These are phyloP conservation scores for Conopomorpha cramerella DNA, from an alignment of 1,140 invertebrate species.

Conservation along the genomic window DNA sequence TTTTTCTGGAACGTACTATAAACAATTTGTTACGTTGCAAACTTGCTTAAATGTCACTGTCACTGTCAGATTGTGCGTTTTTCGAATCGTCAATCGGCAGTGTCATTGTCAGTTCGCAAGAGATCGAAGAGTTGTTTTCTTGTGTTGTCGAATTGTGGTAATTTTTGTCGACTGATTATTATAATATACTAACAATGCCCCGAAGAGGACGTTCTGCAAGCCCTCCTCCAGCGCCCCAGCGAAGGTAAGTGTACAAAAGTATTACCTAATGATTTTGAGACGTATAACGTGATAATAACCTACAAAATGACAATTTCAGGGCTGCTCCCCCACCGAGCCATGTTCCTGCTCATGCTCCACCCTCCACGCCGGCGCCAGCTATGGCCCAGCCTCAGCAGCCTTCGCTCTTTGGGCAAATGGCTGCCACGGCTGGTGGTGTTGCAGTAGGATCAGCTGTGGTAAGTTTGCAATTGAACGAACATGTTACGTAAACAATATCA, in stretches of 20 bases:
- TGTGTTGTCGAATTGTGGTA: too few relatives aligned
- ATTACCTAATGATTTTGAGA: too few relatives aligned
- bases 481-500: slow-evolving; percentile 27
- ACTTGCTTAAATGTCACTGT: too few relatives aligned
- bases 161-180: too few relatives aligned
- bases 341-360: slow-evolving; percentile 60
- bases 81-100: too few relatives aligned
- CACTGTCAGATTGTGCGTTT: too few relatives aligned
- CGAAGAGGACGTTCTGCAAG: slow-evolving; percentile 74
- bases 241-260: slow-evolving; percentile 60
- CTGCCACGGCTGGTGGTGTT: slow-evolving; percentile 87
- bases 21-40: too few relatives aligned
- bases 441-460: slow-evolving; percentile 85
- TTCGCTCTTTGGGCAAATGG: slow-evolving; percentile 83
- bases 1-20: too few relatives aligned
- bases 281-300: slow-evolving; percentile 22
- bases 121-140: too few relatives aligned
- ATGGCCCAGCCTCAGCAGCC: slow-evolving; percentile 60
- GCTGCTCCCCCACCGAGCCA: slow-evolving; percentile 51
- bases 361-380: slow-evolving; percentile 64
- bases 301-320: slow-evolving; percentile 25
- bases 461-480: too few relatives aligned
- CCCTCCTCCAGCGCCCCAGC: slow-evolving; percentile 65
- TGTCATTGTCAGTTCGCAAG: too few relatives aligned
- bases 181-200: too few relatives aligned